Evolutionary conservation across 2,113 vertebrate species (phyloP), one percentile per base, ranked within the genome.

Genomic region (Leptodactylus fuscus): DNA sequence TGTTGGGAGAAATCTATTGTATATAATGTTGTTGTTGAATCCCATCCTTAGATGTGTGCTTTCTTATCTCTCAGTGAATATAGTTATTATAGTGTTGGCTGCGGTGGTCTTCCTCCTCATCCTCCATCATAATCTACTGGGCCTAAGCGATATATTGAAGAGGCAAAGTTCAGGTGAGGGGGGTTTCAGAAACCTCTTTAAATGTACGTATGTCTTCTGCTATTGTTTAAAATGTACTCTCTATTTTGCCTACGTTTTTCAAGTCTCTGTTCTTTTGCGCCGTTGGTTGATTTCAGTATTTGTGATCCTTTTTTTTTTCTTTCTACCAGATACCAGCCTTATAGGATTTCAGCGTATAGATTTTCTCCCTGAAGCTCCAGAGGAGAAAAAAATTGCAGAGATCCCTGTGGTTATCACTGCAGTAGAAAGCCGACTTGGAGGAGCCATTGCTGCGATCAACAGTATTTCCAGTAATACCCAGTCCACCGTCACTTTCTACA

Each of bases 371-470:
- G 93, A 92, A 67, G 88, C 36, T 88, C 92, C 92, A 78, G 88
- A 88, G 60, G 87, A 73, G 36, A 83, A 89, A 69, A 92, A 81
- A 13, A 94, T 94, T 78, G 93, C 94, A 32, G 96, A 97, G 90
- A 96, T 99, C 84, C 92, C 97, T 4, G 95, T 99, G 88, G 90
- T 99, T 88, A 95, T 99, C 87, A 94, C 96, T 10, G 96, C 97
- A 15, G 93, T 94, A 0, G 95, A 97, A 88, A 96, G 97, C 34
- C 94, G 97, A 88, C 95, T 99, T 0, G 97, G 97, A 3, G 97
- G 97, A 48, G 92, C 94, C 13, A 92, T 99, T 49, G 94, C 97
- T 85, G 96, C 96, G 65, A 95, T 99, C 88, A 97, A 99, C 90
- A 99, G 98, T 75, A 92, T 99, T 89, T 94, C 95, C 87, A 92